Percentiles rank a stretch among this genome's conserved stretches.
phyloP scores from a whole-genome alignment of 2,888 invertebrate species.

The Pyrrhosoma nymphula region DNA sequence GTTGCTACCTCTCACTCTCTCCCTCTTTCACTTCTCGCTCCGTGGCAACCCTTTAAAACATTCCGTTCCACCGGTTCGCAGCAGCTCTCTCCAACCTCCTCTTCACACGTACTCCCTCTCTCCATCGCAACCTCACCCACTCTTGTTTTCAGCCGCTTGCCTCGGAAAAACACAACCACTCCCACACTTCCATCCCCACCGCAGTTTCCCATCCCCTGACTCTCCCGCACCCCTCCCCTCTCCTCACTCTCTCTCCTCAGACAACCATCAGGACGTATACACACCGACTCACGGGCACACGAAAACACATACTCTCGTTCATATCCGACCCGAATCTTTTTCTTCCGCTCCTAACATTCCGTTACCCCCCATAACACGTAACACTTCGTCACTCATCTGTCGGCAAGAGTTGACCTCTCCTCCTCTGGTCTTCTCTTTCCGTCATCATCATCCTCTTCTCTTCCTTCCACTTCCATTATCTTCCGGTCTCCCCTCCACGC shows the following conservation, averaged over 20 bases:
- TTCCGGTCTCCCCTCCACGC: neutral
- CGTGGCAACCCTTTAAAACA: too few species aligned
- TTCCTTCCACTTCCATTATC: neutral
- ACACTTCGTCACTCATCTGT: neutral
- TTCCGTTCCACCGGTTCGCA: too few species aligned
- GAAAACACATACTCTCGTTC: neutral
- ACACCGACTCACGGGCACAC: neutral
- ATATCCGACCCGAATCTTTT: slow-evolving; percentile 16
- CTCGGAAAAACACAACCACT: neutral
- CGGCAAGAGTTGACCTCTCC: neutral
- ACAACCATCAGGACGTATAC: neutral
- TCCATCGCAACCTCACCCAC: neutral
- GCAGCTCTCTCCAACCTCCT: too few species aligned
- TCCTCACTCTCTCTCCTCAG: neutral
- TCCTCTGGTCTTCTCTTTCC: neutral
- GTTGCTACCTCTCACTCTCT: neutral
- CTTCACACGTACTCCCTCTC: neutral
- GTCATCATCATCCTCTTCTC: neutral
- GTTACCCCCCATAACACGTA: neutral
- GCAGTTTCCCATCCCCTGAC: neutral
- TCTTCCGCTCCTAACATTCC: neutral
- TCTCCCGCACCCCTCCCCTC: neutral
- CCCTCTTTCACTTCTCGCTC: neutral
- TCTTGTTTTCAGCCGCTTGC: neutral
- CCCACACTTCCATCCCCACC: neutral